A percentile compares a stretch with the other conserved stretches of the same genome.
These are phyloP conservation scores for Graptemys geographica DNA, from an alignment of 2,797 vertebrate species.

Conservation along the genomic window DNA sequence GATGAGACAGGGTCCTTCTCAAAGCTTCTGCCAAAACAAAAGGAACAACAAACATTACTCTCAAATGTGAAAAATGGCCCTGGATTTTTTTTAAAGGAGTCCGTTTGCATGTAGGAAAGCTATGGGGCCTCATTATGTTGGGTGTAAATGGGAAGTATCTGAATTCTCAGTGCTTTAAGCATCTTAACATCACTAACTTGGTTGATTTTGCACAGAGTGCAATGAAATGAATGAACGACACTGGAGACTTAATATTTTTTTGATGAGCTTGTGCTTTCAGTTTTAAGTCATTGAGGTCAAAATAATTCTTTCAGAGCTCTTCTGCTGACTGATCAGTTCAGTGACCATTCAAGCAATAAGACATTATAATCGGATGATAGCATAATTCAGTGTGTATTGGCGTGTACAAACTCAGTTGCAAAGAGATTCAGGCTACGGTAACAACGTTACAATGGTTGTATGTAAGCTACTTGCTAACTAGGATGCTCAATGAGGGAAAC, in stretches of 20 bases:
- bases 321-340: background rate
- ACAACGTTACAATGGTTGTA: rapidly evolving
- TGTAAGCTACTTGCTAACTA: background rate
- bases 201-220: background rate
- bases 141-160: rapidly evolving
- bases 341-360: background rate
- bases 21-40: background rate
- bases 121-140: background rate
- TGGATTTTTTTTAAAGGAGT: background rate
- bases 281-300: background rate
- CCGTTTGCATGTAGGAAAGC: background rate
- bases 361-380: background rate
- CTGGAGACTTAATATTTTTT: background rate
- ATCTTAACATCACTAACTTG: background rate
- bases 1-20: background rate
- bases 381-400: rapidly evolving
- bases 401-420: background rate
- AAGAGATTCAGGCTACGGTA: background rate
- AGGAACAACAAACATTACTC: background rate
- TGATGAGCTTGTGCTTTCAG: background rate
- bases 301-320: background rate
- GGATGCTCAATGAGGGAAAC: background rate
- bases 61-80: background rate
- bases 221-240: background rate
- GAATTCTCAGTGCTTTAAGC: background rate